Conservation (phyloP, 2,797 vertebrate species). For the Erpetoichthys calabaricus region DNA sequence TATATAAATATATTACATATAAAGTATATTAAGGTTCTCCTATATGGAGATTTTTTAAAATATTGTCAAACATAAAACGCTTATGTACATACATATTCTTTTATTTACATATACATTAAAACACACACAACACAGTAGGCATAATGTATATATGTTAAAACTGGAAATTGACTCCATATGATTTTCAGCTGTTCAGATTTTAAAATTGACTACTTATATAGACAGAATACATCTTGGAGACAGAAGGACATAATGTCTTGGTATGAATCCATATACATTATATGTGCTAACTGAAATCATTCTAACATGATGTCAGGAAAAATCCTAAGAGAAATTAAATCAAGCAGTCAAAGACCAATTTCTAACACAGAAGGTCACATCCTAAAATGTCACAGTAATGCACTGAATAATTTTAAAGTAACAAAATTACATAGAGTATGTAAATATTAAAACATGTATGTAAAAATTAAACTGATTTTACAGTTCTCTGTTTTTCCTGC, state of each 20-base stretch:
- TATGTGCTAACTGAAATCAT: slow-evolving; percentile 37
- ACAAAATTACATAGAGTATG: slow-evolving; percentile 32
- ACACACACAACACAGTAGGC: too few relatives aligned
- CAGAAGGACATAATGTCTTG: slow-evolving; percentile 23
- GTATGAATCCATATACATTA: slow-evolving; percentile 21
- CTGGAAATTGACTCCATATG: too few relatives aligned
- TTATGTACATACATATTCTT: too few relatives aligned
- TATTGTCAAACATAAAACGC: too few relatives aligned
- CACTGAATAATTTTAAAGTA: slow-evolving; percentile 38
- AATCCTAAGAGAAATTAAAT: slow-evolving; percentile 51
- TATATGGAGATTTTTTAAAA: not conserved
- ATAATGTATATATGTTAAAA: too few relatives aligned
- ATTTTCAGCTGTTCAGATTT: too few relatives aligned
- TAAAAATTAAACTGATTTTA: slow-evolving; percentile 11
- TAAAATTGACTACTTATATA: slow-evolving; percentile 11
- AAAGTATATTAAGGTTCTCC: not conserved
- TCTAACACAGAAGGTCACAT: slow-evolving; percentile 48
- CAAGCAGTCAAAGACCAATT: slow-evolving; percentile 41
- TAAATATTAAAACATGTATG: not conserved
- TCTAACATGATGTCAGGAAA: slow-evolving; percentile 41
- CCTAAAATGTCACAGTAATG: slow-evolving; percentile 59
- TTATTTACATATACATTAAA: too few relatives aligned
- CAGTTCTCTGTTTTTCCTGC: not conserved
- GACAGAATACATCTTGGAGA: slow-evolving; percentile 21
- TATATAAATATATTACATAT: slow-evolving; percentile 8